phyloP scores from a whole-genome alignment of 2,888 invertebrate genomes.

The Synanthedon andrenaeformis region DNA sequence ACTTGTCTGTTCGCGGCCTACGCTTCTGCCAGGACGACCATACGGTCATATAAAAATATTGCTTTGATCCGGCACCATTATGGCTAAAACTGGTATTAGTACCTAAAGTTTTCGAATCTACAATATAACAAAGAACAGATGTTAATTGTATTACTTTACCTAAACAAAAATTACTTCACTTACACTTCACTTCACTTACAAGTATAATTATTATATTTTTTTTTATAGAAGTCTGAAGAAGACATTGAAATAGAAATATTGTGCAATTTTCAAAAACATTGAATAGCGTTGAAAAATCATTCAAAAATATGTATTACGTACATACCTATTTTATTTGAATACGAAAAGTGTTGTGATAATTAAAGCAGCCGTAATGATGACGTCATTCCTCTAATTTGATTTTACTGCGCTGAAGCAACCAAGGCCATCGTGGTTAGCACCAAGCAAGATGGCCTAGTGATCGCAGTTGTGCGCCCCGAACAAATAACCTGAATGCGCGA shows the following conservation, averaged over 20 bases:
- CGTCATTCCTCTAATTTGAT: conserved; percentile 61
- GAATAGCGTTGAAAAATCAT: too few relatives aligned
- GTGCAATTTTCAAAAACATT: too few relatives aligned
- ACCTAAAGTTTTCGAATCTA: not conserved
- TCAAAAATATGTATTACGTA: too few relatives aligned
- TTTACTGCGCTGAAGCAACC: conserved; percentile 31
- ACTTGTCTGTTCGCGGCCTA: conserved; percentile 50
- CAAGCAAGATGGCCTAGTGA: conserved; percentile 6
- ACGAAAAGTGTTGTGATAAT: conserved; percentile 20
- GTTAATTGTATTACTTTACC: too few relatives aligned
- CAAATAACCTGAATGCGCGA: conserved; percentile 5
- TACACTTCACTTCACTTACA: too few relatives aligned
- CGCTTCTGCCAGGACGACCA: conserved; percentile 35
- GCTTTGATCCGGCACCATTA: conserved; percentile 32
- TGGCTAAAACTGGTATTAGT: conserved; percentile 20
- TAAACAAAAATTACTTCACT: too few relatives aligned
- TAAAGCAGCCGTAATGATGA: conserved; percentile 42
- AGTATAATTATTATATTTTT: too few relatives aligned
- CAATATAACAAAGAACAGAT: too few relatives aligned
- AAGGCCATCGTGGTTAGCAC: conserved; percentile 46
- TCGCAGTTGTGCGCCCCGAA: conserved; percentile 7
- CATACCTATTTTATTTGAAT: too few relatives aligned
- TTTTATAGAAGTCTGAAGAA: too few relatives aligned
- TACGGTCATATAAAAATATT: conserved; percentile 28
- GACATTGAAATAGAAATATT: too few relatives aligned